Conservation (phyloP, 2,888 invertebrate species). For the Petrophora chlorosata region DNA sequence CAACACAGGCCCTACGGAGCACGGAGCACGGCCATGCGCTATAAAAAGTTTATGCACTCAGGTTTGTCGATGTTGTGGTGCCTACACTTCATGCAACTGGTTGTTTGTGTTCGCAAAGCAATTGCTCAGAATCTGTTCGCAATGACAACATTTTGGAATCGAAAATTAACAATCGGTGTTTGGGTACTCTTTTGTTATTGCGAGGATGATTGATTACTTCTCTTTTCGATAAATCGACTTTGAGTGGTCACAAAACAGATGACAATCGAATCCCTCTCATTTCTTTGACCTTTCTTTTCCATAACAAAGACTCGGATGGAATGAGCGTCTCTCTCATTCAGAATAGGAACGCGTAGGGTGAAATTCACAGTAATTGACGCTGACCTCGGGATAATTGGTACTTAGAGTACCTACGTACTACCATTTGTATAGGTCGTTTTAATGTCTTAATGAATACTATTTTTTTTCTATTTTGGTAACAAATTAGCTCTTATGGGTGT, state of each 20-base stretch:
- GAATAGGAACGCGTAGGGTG: neutral
- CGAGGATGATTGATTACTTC: neutral
- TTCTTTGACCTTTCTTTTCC: no score
- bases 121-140: neutral
- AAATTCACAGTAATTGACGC: neutral
- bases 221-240: neutral
- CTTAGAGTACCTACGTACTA: no score
- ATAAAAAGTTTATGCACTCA: constrained; percentile 5
- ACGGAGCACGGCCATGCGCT: constrained; percentile 10
- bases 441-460: no score
- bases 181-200: neutral
- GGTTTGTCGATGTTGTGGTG: neutral
- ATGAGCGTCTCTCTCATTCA: neutral
- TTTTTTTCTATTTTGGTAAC: no score
- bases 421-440: no score
- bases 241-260: no score
- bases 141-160: no score
- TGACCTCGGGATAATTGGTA: no score
- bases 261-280: no score
- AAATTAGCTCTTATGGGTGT: no score
- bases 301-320: neutral
- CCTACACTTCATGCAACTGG: constrained; percentile 1
- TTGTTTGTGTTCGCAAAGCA: neutral
- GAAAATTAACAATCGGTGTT: no score
- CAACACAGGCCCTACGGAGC: constrained; percentile 49